Conservation (phyloP, 2,113 vertebrate species). For the Setophaga kirtlandii region DNA sequence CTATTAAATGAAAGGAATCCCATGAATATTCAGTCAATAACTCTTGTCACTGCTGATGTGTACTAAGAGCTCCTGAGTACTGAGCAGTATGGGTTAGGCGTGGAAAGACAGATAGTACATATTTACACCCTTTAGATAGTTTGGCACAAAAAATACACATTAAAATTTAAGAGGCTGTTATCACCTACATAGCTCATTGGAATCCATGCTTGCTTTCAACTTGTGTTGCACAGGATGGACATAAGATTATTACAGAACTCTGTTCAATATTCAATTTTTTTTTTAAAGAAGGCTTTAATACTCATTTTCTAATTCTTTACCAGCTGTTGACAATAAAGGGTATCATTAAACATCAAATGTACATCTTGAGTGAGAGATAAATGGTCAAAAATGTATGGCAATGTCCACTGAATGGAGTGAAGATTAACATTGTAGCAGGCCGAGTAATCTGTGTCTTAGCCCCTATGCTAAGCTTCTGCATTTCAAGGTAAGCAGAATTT, state of each 20-base stretch:
- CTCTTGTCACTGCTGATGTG: background rate
- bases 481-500: slow-evolving; percentile 16
- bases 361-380: background rate
- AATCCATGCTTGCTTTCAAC: background rate
- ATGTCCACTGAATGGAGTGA: background rate
- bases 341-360: background rate
- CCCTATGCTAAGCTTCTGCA: background rate
- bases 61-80: background rate
- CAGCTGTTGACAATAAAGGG: background rate
- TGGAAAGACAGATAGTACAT: background rate
- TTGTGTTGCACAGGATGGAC: background rate
- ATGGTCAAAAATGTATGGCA: background rate
- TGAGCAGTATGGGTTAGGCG: background rate
- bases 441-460: background rate
- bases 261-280: background rate
- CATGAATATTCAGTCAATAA: slow-evolving; percentile 23
- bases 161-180: slow-evolving; percentile 2
- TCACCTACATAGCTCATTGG: background rate
- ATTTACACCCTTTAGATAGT: background rate
- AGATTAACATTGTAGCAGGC: background rate
- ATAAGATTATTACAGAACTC: background rate
- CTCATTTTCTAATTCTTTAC: slow-evolving; percentile 17
- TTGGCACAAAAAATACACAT: background rate
- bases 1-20: background rate
- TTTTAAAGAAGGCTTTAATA: background rate